Conservation (phyloP, 2,888 invertebrate species). For the Andrena dorsata region DNA sequence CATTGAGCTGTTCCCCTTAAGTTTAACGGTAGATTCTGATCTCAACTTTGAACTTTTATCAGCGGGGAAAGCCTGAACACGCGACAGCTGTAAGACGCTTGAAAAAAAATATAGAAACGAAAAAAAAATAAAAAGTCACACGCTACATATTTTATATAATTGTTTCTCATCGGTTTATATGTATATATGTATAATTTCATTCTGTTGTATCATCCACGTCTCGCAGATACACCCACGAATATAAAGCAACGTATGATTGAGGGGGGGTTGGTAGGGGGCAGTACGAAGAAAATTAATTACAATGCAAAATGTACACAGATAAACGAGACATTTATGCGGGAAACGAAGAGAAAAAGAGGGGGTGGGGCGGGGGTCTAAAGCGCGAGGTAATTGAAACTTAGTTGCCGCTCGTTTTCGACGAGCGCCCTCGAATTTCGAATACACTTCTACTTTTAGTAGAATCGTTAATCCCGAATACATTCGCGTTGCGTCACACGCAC, state of each 20-base stretch:
- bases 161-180: conserved; percentile 52
- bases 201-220: conserved; percentile 57
- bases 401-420: conserved; percentile 24
- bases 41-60: conserved; percentile 22
- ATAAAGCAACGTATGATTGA: conserved; percentile 41
- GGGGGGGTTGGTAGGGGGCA: conserved; percentile 21
- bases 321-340: conserved; percentile 27
- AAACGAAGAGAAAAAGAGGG: conserved; percentile 1
- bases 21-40: conserved; percentile 26
- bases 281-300: conserved; percentile 57
- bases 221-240: conserved; percentile 64
- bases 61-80: conserved; percentile 26
- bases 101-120: conserved; percentile 38
- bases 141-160: conserved; percentile 63
- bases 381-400: conserved; percentile 33
- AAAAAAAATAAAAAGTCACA: conserved; percentile 46
- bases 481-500: conserved; percentile 53
- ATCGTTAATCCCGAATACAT: conserved; percentile 42
- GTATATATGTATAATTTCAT: conserved; percentile 57
- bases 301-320: conserved; percentile 50
- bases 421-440: conserved; percentile 43
- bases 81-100: conserved; percentile 25
- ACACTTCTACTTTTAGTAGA: conserved; percentile 58
- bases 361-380: neutral
- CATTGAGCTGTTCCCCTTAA: conserved; percentile 35